Percentiles rank a stretch among this genome's conserved stretches.
Conservation (phyloP, 2,888 invertebrate species). For the Heterodera filipjevi region DNA sequence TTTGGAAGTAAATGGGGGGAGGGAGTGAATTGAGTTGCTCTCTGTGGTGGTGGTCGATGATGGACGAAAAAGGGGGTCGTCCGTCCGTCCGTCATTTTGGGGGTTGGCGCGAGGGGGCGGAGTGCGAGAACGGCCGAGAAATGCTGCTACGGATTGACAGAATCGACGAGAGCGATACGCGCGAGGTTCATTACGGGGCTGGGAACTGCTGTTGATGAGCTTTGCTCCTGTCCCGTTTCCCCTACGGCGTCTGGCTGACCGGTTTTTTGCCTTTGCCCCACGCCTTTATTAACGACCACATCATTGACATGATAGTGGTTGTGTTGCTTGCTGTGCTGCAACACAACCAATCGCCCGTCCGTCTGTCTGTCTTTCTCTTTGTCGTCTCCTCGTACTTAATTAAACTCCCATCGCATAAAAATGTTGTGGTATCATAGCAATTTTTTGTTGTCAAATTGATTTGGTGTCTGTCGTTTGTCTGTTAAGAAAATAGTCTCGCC, state of each 20-base stretch:
- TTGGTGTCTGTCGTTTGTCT: neutral
- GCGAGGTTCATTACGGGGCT: too few species aligned
- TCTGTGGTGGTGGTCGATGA: neutral
- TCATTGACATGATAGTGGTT: too few species aligned
- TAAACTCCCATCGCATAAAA: neutral
- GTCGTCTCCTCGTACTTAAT: too few species aligned
- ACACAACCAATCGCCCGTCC: too few species aligned
- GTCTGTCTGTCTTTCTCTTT: too few species aligned
- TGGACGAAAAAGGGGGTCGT: neutral
- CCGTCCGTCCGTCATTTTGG: neutral
- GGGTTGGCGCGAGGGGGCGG: neutral
- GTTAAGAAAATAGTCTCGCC: neutral
- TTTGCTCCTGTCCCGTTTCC: too few species aligned
- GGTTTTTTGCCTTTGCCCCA: neutral
- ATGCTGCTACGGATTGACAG: neutral
- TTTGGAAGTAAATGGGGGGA: neutral
- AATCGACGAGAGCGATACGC: neutral
- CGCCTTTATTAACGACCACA: neutral
- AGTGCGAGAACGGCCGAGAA: neutral
- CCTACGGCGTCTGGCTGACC: neutral
- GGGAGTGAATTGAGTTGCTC: neutral
- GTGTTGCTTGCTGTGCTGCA: too few species aligned
- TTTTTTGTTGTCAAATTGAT: too few species aligned
- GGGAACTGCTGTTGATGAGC: too few species aligned
- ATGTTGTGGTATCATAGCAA: neutral